Percentiles rank a stretch among this genome's conserved stretches.
phyloP scores from a whole-genome alignment of 2,797 vertebrate genomes.

The Craterocephalus amniculus region DNA sequence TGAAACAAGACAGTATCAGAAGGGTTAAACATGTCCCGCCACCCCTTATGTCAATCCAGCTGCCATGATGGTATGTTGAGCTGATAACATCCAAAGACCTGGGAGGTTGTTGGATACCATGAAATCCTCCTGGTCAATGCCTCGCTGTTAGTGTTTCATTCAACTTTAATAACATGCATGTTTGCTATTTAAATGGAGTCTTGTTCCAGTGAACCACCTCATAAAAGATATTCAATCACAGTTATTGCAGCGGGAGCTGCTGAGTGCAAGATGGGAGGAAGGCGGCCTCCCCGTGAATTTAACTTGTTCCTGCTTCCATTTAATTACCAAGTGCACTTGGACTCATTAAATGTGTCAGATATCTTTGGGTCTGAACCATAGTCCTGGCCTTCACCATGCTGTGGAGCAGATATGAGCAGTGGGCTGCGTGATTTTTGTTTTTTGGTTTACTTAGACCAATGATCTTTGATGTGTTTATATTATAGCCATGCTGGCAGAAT shows the following conservation, averaged over 20 bases:
- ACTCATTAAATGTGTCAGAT: background rate
- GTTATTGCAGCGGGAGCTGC: background rate
- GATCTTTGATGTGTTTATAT: background rate
- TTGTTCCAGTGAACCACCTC: background rate
- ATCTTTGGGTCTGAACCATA: background rate
- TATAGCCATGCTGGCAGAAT: background rate
- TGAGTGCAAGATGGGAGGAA: background rate
- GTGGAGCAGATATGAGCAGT: background rate
- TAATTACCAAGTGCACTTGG: background rate
- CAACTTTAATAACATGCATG: too few relatives aligned
- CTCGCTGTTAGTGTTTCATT: too few relatives aligned
- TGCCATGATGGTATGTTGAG: too few relatives aligned
- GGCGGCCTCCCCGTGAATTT: background rate
- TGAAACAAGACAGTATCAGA: too few relatives aligned
- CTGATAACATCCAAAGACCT: too few relatives aligned
- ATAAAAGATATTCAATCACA: background rate
- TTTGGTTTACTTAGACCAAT: background rate
- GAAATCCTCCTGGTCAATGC: too few relatives aligned
- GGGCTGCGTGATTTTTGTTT: background rate
- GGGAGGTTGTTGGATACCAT: too few relatives aligned
- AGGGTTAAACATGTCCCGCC: too few relatives aligned
- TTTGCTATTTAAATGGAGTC: background rate
- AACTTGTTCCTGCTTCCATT: background rate
- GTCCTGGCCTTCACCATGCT: background rate
- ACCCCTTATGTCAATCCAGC: too few relatives aligned